These are phyloP conservation scores for Caerostris extrusa DNA, from an alignment of 1,140 invertebrate genomes.

Conservation along the genomic window DNA sequence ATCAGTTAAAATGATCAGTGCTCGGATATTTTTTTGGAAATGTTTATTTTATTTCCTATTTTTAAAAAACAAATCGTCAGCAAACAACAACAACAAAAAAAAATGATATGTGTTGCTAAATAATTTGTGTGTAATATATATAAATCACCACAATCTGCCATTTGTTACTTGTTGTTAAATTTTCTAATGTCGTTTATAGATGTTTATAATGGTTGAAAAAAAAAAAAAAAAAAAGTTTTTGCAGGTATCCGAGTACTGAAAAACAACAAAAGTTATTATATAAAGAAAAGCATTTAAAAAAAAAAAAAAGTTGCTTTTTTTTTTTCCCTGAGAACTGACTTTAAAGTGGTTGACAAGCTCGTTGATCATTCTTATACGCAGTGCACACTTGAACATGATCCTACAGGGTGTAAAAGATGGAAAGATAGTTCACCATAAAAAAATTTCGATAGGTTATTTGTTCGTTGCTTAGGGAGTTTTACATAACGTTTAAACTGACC, in stretches of 20 bases:
- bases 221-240: not conserved
- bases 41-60: not conserved
- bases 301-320: not conserved
- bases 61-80: not conserved
- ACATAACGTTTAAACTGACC: conserved; percentile 47
- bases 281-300: conserved; percentile 40
- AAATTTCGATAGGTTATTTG: conserved; percentile 64
- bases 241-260: conserved; percentile 18
- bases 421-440: conserved; percentile 60
- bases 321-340: conserved; percentile 30
- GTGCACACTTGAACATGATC: conserved; percentile 60
- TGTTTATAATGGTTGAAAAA: conserved; percentile 67
- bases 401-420: conserved; percentile 53
- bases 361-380: not conserved
- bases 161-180: conserved; percentile 76
- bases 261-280: not conserved
- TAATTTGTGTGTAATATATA: conserved; percentile 45
- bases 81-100: not conserved
- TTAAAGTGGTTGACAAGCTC: not conserved
- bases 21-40: not conserved
- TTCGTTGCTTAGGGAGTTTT: conserved; percentile 70
- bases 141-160: conserved; percentile 46
- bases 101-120: conserved; percentile 53
- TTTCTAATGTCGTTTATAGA: conserved; percentile 69
- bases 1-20: not conserved